Percentiles rank a stretch among this genome's conserved stretches.
Evolutionary conservation across 2,113 vertebrate genomes (phyloP).

Genomic region (Passerina amoena): DNA sequence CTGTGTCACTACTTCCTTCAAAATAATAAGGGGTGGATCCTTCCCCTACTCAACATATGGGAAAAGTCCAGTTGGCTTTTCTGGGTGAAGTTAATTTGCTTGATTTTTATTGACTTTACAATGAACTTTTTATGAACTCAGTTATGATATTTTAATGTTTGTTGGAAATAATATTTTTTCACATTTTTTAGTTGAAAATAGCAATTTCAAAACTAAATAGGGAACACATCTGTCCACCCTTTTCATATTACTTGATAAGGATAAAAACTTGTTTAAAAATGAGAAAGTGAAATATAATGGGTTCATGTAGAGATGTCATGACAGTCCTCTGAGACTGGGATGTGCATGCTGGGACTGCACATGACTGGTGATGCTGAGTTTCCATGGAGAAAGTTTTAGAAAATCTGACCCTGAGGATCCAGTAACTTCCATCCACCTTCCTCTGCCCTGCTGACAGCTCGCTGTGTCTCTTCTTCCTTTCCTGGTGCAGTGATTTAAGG

Average conservation of each 20-base stretch:
- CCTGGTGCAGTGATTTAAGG: neutral
- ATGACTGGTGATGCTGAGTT: neutral
- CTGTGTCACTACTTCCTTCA: neutral
- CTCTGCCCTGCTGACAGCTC: neutral
- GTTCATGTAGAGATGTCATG: neutral
- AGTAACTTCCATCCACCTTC: accelerated
- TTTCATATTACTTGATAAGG: neutral
- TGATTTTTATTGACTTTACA: neutral
- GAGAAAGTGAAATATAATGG: neutral
- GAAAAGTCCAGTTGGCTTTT: neutral
- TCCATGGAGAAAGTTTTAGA: neutral
- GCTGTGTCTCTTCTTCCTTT: neutral
- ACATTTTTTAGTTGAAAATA: neutral
- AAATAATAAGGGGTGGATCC: neutral
- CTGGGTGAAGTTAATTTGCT: neutral
- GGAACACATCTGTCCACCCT: neutral
- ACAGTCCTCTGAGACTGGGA: neutral
- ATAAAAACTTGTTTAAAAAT: neutral
- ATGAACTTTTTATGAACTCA: neutral
- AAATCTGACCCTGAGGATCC: neutral
- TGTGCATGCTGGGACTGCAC: neutral
- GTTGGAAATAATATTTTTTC: neutral
- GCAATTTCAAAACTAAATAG: neutral
- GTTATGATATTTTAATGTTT: neutral
- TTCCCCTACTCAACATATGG: neutral